Conservation (phyloP, 2,888 invertebrate genomes). For the Ophraella communa region DNA sequence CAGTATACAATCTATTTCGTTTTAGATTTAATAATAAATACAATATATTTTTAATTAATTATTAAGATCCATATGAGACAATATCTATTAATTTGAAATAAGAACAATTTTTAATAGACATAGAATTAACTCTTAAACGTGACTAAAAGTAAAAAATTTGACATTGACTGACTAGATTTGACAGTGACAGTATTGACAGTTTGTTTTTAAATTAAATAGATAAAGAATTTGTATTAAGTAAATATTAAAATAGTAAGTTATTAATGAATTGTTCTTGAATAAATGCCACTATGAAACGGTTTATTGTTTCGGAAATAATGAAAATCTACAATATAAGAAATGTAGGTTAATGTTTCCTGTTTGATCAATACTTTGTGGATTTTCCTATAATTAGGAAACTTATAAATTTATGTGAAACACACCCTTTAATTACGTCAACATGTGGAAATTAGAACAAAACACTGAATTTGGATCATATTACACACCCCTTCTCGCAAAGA, state of each 20-base stretch:
- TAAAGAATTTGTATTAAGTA: background rate
- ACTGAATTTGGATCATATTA: background rate
- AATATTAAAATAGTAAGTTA: background rate
- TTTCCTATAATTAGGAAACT: slow-evolving; percentile 21
- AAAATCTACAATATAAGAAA: background rate
- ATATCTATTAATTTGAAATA: background rate
- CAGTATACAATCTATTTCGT: background rate
- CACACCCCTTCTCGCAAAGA: background rate
- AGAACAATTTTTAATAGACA: background rate
- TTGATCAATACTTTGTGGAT: slow-evolving; percentile 29
- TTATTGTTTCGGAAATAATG: background rate
- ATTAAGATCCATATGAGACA: background rate
- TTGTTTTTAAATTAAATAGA: background rate
- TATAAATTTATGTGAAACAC: slow-evolving; percentile 26
- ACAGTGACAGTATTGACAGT: background rate
- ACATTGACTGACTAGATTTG: background rate
- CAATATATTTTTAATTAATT: background rate
- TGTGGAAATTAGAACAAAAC: slow-evolving; percentile 13
- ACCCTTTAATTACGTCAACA: slow-evolving; percentile 27
- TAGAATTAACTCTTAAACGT: background rate
- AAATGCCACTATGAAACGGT: background rate
- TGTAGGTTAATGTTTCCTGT: slow-evolving; percentile 13
- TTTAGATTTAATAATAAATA: background rate
- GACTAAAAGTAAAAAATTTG: background rate
- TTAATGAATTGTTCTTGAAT: background rate